A percentile compares a stretch with the other conserved stretches of the same genome.
Conservation (phyloP, 2,113 vertebrate species). For the Theropithecus gelada region DNA sequence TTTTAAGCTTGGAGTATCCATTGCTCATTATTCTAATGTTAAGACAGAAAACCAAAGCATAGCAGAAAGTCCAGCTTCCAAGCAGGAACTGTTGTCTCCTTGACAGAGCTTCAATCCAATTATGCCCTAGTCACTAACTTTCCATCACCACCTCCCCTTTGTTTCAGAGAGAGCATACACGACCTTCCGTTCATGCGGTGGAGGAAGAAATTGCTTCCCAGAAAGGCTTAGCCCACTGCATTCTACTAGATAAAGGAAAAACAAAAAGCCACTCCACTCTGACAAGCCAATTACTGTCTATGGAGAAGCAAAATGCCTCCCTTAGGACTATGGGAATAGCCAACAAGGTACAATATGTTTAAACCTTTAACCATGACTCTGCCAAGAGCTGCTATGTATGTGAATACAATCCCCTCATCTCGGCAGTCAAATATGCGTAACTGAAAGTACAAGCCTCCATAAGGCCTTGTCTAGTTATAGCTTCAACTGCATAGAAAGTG, state of each 20-base stretch:
- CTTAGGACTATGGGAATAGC: conserved; percentile 50
- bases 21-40: background rate
- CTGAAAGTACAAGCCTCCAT: background rate
- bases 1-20: background rate
- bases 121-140: background rate
- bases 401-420: background rate
- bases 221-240: conserved; percentile 53
- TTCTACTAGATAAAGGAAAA: conserved; percentile 75
- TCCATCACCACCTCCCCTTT: conserved; percentile 21
- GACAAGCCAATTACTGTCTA: conserved; percentile 60
- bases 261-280: conserved; percentile 65
- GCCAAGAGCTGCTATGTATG: background rate
- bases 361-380: conserved; percentile 60
- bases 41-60: conserved; percentile 14
- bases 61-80: background rate
- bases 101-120: background rate
- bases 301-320: conserved; percentile 67
- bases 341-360: conserved; percentile 61
- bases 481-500: conserved; percentile 34
- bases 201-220: conserved; percentile 62
- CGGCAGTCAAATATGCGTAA: background rate
- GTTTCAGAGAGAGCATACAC: conserved; percentile 52
- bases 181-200: conserved; percentile 47
- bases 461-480: conserved; percentile 8
- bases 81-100: conserved; percentile 13